Base-by-base conservation (phyloP, 2,113 vertebrate species). In the Bufo gargarizans region DNA sequence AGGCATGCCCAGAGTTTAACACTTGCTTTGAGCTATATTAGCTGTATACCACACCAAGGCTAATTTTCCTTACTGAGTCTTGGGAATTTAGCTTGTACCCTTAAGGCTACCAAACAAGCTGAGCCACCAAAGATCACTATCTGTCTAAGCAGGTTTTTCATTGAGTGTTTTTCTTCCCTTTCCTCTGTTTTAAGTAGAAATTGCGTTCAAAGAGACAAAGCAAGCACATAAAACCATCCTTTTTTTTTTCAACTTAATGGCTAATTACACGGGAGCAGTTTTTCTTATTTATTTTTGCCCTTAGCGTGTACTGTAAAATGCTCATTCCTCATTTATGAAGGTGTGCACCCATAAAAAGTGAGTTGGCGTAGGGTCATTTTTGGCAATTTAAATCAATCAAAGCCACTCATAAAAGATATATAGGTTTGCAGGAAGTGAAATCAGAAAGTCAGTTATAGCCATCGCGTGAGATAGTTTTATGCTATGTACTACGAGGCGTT, bases 1-100 rank as follows among this genome's bases (percentile, higher is more conserved):
- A 78, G 82, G 82, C 87, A 84, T 84, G 87, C 69, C 80, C 80
- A 74, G 80, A 77, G 80, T 88, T 84, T 82, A 81, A 88, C 86
- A 88, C 86, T 88, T 83, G 71, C 71, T 88, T 53, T 84, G 33
- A 67, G 72, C 69, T 78, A 84, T 84, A 76, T 67, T 58, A 78
- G 72, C 58, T 67, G 12, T 84, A 84, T 69, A 77, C 81, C 71
- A 83, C 80, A 88, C 69, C 67, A 77, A 77, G 81, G 47, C 80
- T 83, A 77, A 65, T 83, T 83, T 84, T 88, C 80, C 80, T 43
- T 88, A 61, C 80, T 55, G 69, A 76, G 87, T 63, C 80, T 50
- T 88, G 87, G 80, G 80, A 83, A 83, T 82, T 82, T 20, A 82
- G 53, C 63, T 58, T 88, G 67, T 74, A 88, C 58, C 80, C 69